phyloP scores from a whole-genome alignment of 2,113 vertebrate species.

The Notothenia coriiceps region DNA sequence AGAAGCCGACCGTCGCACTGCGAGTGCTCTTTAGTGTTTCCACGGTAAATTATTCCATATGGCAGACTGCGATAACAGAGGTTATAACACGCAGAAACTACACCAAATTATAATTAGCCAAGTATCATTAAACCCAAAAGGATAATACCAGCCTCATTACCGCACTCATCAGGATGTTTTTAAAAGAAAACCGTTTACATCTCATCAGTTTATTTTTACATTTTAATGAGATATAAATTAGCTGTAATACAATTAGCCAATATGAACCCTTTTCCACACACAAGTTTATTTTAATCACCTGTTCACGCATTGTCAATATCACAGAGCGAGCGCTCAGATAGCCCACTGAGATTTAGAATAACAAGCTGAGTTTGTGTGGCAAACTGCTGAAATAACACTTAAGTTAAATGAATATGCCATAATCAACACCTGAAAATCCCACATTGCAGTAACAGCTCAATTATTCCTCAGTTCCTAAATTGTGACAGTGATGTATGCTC shows the following conservation, averaged over 20 bases:
- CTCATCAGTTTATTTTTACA: slow-evolving; percentile 62
- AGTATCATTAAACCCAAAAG: slow-evolving; percentile 62
- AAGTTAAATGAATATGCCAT: slow-evolving; percentile 3
- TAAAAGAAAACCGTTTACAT: slow-evolving; percentile 54
- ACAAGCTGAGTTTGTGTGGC: slow-evolving; percentile 1
- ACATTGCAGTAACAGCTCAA: not conserved
- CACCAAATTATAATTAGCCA: slow-evolving; percentile 60
- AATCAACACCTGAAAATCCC: not conserved
- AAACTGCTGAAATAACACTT: not conserved
- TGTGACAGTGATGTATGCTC: not conserved
- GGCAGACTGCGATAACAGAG: slow-evolving; percentile 40
- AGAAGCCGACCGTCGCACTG: slow-evolving; percentile 8
- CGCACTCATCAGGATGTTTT: slow-evolving; percentile 39
- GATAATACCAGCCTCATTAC: slow-evolving; percentile 57
- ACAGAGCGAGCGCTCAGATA: not conserved
- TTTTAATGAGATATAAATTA: slow-evolving; percentile 57
- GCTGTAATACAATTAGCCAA: slow-evolving; percentile 11
- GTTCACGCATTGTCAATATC: slow-evolving; percentile 9
- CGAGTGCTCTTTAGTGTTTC: slow-evolving; percentile 33
- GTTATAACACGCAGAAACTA: slow-evolving; percentile 21
- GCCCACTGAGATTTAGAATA: slow-evolving; percentile 10
- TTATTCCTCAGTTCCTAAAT: not conserved
- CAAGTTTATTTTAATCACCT: not conserved
- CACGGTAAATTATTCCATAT: slow-evolving; percentile 60
- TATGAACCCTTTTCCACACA: slow-evolving; percentile 9